phyloP scores from a whole-genome alignment of 2,888 invertebrate species.

The Drosophila lutescens region DNA sequence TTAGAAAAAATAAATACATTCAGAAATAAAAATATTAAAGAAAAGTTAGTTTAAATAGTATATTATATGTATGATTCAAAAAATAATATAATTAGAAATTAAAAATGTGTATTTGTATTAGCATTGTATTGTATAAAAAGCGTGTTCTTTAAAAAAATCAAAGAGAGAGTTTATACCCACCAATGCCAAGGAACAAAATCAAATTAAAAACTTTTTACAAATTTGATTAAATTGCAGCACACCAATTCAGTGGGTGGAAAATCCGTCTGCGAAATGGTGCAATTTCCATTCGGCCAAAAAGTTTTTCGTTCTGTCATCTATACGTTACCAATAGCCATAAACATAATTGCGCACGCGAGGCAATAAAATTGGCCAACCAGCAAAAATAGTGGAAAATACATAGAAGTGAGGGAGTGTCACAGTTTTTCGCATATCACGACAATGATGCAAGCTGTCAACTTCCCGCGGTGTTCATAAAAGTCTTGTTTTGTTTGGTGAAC shows the following conservation, averaged over 20 bases:
- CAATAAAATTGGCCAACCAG: slow-evolving; percentile 69
- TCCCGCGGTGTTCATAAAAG: slow-evolving; percentile 81
- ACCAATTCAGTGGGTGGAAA: slow-evolving; percentile 23
- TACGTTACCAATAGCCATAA: slow-evolving; percentile 68
- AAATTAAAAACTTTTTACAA: slow-evolving; percentile 2
- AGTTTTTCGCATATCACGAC: slow-evolving; percentile 73
- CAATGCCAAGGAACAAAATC: not conserved
- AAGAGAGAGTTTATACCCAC: no score
- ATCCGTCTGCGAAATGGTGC: slow-evolving; percentile 33
- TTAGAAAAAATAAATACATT: no score
- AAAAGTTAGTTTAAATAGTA: no score
- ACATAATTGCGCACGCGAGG: slow-evolving; percentile 78
- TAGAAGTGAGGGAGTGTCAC: slow-evolving; percentile 38
- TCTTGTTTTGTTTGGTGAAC: slow-evolving; percentile 70
- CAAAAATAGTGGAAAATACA: slow-evolving; percentile 1
- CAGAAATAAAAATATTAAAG: no score
- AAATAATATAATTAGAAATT: no score
- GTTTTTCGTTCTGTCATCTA: slow-evolving; percentile 43
- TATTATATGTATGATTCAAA: no score
- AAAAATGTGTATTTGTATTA: no score
- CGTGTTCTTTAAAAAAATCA: no score
- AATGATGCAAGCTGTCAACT: slow-evolving; percentile 82
- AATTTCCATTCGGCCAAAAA: slow-evolving; percentile 33
- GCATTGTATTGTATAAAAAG: no score
- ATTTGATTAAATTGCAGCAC: slow-evolving; percentile 1